A percentile compares a stretch with the other conserved stretches of the same genome.
These are phyloP conservation scores for Drosophila willistoni DNA, from an alignment of 1,140 invertebrate species.

Conservation along the genomic window DNA sequence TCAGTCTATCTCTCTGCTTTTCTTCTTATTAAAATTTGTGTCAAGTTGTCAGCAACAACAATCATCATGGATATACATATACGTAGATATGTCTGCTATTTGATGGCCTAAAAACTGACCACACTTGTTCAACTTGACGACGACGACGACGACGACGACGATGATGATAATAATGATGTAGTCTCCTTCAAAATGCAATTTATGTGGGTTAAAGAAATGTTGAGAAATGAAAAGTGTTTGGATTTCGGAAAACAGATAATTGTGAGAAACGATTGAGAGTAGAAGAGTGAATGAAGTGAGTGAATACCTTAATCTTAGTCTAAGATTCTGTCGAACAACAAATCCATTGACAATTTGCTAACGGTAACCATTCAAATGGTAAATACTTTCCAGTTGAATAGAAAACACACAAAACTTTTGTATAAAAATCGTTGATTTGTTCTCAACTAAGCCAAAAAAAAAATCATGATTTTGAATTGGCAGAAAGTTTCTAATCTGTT, in stretches of 20 bases:
- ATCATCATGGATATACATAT: constrained; percentile 57
- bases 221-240: constrained; percentile 13
- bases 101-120: constrained; percentile 65
- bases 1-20: constrained; percentile 21
- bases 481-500: too few species aligned
- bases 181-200: constrained; percentile 33
- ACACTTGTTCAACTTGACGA: constrained; percentile 35
- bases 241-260: not conserved
- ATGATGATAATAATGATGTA: constrained; percentile 36
- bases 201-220: constrained; percentile 31
- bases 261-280: not conserved
- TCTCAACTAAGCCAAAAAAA: too few species aligned
- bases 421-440: too few species aligned
- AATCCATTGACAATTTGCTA: not conserved
- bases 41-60: constrained; percentile 68
- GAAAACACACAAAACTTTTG: too few species aligned
- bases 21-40: constrained; percentile 72
- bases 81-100: constrained; percentile 55
- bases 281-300: not conserved
- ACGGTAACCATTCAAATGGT: not conserved
- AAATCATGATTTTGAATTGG: too few species aligned
- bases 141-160: constrained; percentile 3
- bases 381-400: too few species aligned
- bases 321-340: too few species aligned
- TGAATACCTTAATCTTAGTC: not conserved